Percentiles rank a stretch among this genome's conserved stretches.
These are phyloP conservation scores for Spodoptera litura DNA, from an alignment of 1,140 invertebrate species.

Conservation along the genomic window DNA sequence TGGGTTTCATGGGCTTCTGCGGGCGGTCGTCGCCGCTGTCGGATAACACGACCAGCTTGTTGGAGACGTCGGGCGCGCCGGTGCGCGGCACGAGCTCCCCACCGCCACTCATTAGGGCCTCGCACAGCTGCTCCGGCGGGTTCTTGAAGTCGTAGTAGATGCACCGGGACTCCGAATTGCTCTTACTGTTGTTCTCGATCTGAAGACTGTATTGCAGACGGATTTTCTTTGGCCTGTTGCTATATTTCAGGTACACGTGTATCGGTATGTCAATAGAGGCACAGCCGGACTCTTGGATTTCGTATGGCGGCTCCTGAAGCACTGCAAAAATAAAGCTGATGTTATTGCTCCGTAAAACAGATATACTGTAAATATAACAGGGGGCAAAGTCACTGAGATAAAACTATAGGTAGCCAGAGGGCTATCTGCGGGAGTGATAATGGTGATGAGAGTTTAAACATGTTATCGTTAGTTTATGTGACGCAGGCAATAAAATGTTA, in stretches of 20 bases:
- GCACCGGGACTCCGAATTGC: slow-evolving; percentile 71
- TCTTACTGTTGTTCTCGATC: slow-evolving; percentile 75
- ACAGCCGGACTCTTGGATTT: slow-evolving; percentile 81
- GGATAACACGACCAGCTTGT: slow-evolving; percentile 64
- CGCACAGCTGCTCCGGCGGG: slow-evolving; percentile 72
- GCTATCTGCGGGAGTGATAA: slow-evolving; percentile 50
- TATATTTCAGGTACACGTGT: slow-evolving; percentile 81
- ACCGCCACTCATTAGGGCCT: slow-evolving; percentile 75
- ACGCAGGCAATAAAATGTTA: slow-evolving; percentile 7
- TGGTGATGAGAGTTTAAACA: slow-evolving; percentile 27
- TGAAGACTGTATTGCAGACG: slow-evolving; percentile 76
- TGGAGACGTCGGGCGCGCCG: slow-evolving; percentile 52
- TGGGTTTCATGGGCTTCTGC: slow-evolving; percentile 51
- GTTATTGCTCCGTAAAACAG: slow-evolving; percentile 42
- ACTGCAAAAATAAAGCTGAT: slow-evolving; percentile 67
- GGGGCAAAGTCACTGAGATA: slow-evolving; percentile 53
- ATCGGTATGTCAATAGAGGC: slow-evolving; percentile 81
- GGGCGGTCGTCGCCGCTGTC: slow-evolving; percentile 57
- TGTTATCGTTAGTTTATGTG: neutral
- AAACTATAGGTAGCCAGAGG: slow-evolving; percentile 45
- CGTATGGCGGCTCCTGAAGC: slow-evolving; percentile 82
- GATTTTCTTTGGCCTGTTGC: slow-evolving; percentile 77
- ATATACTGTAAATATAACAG: slow-evolving; percentile 24
- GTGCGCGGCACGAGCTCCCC: slow-evolving; percentile 72
- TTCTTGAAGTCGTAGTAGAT: slow-evolving; percentile 80